These are phyloP conservation scores for Andrena dorsata DNA, from an alignment of 2,888 invertebrate genomes.

Conservation along the genomic window DNA sequence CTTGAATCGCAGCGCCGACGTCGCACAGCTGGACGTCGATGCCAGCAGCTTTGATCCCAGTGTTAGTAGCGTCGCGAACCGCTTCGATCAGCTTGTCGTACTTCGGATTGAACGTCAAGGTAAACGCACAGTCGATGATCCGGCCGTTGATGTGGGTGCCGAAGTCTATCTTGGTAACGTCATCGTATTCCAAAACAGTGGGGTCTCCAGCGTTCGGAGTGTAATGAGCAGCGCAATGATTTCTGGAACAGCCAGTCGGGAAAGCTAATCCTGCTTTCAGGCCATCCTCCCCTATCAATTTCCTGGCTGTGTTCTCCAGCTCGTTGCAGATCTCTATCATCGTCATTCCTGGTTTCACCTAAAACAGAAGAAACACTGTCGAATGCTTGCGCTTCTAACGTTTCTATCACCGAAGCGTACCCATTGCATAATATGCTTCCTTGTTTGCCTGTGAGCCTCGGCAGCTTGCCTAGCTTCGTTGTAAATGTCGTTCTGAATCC, in stretches of 20 bases:
- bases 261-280: conserved; percentile 97
- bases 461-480: conserved; percentile 98
- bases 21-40: conserved; percentile 99
- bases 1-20: conserved; percentile 98
- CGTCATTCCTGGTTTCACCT: conserved; percentile 97
- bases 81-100: conserved; percentile 97
- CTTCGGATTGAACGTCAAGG: conserved; percentile 97
- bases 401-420: conserved; percentile 78
- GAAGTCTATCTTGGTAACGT: conserved; percentile 99
- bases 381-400: too few species aligned
- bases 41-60: conserved; percentile 97
- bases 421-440: conserved; percentile 96
- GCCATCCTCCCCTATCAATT: conserved; percentile 97
- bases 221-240: conserved; percentile 99
- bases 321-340: conserved; percentile 99
- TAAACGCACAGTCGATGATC: conserved; percentile 99
- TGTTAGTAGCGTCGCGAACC: conserved; percentile 99
- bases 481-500: conserved; percentile 96
- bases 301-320: conserved; percentile 95
- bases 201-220: conserved; percentile 99
- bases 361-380: neutral
- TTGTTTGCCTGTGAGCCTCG: conserved; percentile 97
- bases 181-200: conserved; percentile 97
- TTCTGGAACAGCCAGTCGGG: conserved; percentile 99
- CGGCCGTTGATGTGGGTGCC: conserved; percentile 99